These are phyloP conservation scores for Latrodectus hesperus DNA, from an alignment of 2,888 invertebrate genomes.

Conservation along the genomic window DNA sequence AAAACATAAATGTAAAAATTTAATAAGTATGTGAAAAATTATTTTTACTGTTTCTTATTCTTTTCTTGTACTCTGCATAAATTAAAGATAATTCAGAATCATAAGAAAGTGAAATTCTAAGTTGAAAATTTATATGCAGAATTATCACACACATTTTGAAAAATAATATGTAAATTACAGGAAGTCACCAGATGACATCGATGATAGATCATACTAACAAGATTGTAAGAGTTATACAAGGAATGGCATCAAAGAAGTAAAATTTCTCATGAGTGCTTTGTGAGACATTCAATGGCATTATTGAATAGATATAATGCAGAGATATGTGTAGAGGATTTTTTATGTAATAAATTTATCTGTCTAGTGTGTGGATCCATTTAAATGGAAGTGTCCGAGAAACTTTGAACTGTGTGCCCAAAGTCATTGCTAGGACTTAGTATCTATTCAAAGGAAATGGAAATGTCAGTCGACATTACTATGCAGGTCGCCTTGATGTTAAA, in stretches of 20 bases:
- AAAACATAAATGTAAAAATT: no score
- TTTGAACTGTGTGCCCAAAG: neutral
- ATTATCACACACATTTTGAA: neutral
- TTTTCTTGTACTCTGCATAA: neutral
- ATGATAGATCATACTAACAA: neutral
- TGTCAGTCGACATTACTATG: neutral
- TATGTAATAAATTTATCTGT: neutral
- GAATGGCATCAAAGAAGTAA: neutral
- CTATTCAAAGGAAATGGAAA: neutral
- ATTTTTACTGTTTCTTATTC: no score
- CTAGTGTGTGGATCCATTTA: neutral
- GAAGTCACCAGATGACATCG: neutral
- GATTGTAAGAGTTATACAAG: neutral
- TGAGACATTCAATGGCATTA: neutral
- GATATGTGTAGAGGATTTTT: neutral
- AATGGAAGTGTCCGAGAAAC: neutral
- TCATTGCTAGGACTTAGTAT: neutral
- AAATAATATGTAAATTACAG: neutral
- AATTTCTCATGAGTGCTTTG: neutral
- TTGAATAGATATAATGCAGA: neutral
- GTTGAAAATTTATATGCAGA: neutral
- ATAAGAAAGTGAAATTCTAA: neutral
- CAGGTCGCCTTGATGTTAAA: neutral
- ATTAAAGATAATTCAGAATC: neutral
- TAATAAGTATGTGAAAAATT: no score